A percentile compares a stretch with the other conserved stretches of the same genome.
Evolutionary conservation across 2,797 vertebrate species (phyloP).

Genomic region (Argyrosomus regius): DNA sequence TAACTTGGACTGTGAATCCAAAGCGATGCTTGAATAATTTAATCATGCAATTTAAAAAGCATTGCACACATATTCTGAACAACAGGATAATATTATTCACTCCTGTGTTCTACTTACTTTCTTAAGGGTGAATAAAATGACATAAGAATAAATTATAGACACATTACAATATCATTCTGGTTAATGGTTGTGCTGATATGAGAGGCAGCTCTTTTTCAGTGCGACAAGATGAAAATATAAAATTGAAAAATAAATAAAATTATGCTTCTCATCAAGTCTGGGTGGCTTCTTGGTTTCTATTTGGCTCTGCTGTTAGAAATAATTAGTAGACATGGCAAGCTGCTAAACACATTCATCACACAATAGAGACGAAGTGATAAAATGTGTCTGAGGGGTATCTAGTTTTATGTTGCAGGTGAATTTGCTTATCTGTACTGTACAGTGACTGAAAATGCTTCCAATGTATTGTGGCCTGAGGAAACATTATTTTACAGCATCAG

Average conservation of each 20-base stretch:
- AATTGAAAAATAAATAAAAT: neutral
- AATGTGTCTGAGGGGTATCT: neutral
- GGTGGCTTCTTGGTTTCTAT: neutral
- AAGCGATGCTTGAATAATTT: conserved; percentile 47
- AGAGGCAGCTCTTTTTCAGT: conserved; percentile 27
- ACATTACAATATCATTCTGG: neutral
- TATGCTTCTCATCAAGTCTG: neutral
- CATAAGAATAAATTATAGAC: conserved; percentile 39
- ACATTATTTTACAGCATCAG: conserved; percentile 20
- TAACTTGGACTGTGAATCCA: conserved; percentile 11
- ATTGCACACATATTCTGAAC: conserved; percentile 19
- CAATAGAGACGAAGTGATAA: neutral
- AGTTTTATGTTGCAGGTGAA: conserved; percentile 13
- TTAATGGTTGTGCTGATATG: conserved; percentile 41
- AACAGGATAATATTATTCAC: conserved; percentile 13
- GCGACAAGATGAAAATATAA: conserved; percentile 1
- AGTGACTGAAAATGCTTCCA: conserved; percentile 23
- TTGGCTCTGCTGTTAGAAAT: neutral
- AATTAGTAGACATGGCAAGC: neutral
- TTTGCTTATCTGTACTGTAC: conserved; percentile 7
- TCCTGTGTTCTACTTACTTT: conserved; percentile 10
- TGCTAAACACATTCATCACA: neutral
- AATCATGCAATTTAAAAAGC: conserved; percentile 41
- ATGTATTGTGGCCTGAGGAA: conserved; percentile 32
- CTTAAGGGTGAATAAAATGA: conserved; percentile 30